Conservation (phyloP, 2,888 invertebrate genomes). For the Therioaphis trifolii region DNA sequence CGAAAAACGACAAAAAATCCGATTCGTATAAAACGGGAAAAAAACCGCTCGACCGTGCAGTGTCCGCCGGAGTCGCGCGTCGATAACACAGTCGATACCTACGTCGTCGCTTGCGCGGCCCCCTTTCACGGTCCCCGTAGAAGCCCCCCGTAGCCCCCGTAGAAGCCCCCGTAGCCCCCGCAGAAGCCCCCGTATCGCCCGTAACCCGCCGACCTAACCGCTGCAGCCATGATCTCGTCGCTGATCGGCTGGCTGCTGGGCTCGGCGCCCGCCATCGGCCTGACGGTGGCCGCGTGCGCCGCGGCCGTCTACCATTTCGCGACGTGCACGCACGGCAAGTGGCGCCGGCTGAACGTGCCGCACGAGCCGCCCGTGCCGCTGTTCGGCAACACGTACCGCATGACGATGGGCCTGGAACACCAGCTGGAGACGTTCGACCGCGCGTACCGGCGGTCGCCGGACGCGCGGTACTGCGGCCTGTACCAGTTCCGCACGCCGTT, state of each 20-base stretch:
- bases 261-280: no score
- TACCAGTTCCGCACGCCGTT: conserved; percentile 71
- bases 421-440: not conserved
- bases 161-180: no score
- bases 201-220: not conserved
- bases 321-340: not conserved
- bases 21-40: no score
- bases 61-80: no score
- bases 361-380: not conserved
- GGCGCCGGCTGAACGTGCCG: conserved; percentile 13
- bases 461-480: conserved; percentile 69
- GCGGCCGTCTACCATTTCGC: not conserved
- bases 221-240: not conserved
- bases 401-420: not conserved
- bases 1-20: no score
- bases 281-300: no score
- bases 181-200: no score
- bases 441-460: not conserved
- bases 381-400: conserved; percentile 28
- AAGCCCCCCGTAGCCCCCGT: no score
- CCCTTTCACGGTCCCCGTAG: no score
- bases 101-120: no score
- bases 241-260: not conserved
- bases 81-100: no score
- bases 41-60: no score